Percentiles rank a stretch among this genome's conserved stretches.
phyloP scores from a whole-genome alignment of 2,888 invertebrate genomes.

The Euspilapteryx auroguttella region DNA sequence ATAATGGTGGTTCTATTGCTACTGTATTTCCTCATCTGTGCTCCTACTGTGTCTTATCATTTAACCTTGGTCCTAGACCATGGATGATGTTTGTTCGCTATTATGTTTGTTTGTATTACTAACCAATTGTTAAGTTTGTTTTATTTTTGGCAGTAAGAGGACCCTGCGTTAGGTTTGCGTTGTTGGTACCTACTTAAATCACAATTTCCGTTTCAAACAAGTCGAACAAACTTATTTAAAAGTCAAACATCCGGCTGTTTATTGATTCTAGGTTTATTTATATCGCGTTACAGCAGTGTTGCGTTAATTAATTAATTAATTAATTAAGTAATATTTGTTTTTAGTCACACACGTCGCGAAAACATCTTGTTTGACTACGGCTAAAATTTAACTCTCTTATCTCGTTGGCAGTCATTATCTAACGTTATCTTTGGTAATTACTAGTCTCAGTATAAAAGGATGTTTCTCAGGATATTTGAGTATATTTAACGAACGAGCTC shows the following conservation, averaged over 20 bases:
- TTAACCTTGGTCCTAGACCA: too few species aligned
- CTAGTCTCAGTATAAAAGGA: constrained; percentile 39
- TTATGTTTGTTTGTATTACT: too few species aligned
- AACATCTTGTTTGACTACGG: constrained; percentile 44
- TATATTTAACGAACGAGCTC: constrained; percentile 47
- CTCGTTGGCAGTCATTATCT: constrained; percentile 41
- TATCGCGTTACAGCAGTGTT: constrained; percentile 16
- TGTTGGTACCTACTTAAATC: too few species aligned
- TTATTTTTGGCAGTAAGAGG: too few species aligned
- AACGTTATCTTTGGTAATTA: constrained; percentile 47
- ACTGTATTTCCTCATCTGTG: too few species aligned
- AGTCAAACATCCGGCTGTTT: constrained; percentile 35
- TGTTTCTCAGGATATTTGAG: constrained; percentile 17
- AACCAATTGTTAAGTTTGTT: too few species aligned
- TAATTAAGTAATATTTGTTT: constrained; percentile 20
- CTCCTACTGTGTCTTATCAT: too few species aligned
- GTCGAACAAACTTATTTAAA: neutral
- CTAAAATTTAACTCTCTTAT: constrained; percentile 26
- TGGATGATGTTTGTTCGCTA: too few species aligned
- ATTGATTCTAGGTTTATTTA: constrained; percentile 14
- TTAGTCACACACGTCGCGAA: constrained; percentile 49
- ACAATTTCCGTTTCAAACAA: neutral
- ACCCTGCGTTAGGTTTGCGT: too few species aligned
- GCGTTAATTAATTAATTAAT: constrained; percentile 11
- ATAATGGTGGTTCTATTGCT: too few species aligned